Evolutionary conservation across 2,113 vertebrate species (phyloP).

Genomic region (Lampris incognitus): DNA sequence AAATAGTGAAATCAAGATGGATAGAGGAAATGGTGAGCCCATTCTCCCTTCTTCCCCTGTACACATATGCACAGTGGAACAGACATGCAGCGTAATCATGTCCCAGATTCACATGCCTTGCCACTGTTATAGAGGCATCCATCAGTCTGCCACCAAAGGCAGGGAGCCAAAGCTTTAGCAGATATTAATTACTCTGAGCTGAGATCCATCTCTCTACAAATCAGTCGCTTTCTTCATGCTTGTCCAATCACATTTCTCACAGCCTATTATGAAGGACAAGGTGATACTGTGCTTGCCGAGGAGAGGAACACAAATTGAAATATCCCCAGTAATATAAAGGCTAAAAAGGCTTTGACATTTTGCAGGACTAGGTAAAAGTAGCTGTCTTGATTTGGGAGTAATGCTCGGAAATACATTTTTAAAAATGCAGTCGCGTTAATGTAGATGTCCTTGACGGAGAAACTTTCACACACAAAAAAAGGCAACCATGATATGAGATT

Average conservation of each 20-base stretch:
- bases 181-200: slow-evolving; percentile 79
- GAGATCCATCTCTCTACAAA: slow-evolving; percentile 63
- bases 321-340: slow-evolving; percentile 50
- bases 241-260: slow-evolving; percentile 79
- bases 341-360: slow-evolving; percentile 34
- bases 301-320: slow-evolving; percentile 74
- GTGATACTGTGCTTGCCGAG: slow-evolving; percentile 65
- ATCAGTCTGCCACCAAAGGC: slow-evolving; percentile 68
- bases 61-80: slow-evolving; percentile 49
- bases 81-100: slow-evolving; percentile 38
- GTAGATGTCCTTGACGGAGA: not conserved
- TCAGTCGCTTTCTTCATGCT: slow-evolving; percentile 71
- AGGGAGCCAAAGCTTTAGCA: slow-evolving; percentile 50
- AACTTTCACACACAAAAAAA: not conserved
- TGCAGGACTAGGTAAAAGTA: slow-evolving; percentile 11
- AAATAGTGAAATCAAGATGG: not conserved
- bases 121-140: slow-evolving; percentile 70
- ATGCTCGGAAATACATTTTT: not conserved
- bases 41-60: not conserved
- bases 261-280: slow-evolving; percentile 76
- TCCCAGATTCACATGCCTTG: slow-evolving; percentile 43
- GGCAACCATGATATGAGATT: not conserved
- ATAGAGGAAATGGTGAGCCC: not conserved
- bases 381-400: not conserved
- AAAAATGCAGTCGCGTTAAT: not conserved